A percentile compares a stretch with the other conserved stretches of the same genome.
Evolutionary conservation across 2,113 vertebrate species (phyloP).

Genomic region (Cyprinodon variegatus): DNA sequence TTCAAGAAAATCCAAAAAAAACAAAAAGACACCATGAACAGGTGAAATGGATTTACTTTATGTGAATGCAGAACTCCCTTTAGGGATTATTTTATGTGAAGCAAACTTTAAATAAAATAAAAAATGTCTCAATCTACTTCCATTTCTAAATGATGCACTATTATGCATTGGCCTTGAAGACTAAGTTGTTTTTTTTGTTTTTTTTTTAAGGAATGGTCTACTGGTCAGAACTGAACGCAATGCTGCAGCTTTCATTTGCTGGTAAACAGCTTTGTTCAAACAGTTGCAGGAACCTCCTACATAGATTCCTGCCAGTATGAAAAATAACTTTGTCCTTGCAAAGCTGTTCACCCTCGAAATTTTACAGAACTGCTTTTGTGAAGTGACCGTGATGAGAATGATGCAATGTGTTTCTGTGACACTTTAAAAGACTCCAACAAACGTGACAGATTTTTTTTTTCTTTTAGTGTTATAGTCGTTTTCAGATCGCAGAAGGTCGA

Average conservation of each 20-base stretch:
- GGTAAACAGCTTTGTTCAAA: slow-evolving; percentile 21
- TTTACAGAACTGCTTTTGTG: slow-evolving; percentile 42
- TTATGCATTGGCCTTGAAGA: too few species aligned
- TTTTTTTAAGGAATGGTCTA: too few species aligned
- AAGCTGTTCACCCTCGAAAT: slow-evolving; percentile 35
- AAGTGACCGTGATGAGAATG: slow-evolving; percentile 20
- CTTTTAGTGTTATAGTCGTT: not conserved
- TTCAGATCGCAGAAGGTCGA: not conserved
- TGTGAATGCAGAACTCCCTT: too few species aligned
- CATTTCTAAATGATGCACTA: too few species aligned
- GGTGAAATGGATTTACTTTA: too few species aligned
- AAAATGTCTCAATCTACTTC: too few species aligned
- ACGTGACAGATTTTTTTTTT: slow-evolving; percentile 8
- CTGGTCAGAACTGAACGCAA: not conserved
- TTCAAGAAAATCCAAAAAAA: too few species aligned
- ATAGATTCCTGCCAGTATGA: slow-evolving; percentile 12
- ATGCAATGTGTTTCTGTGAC: slow-evolving; percentile 7
- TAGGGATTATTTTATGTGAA: too few species aligned
- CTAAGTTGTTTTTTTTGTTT: too few species aligned
- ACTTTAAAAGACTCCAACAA: slow-evolving; percentile 4
- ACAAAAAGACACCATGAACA: too few species aligned
- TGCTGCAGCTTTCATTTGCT: slow-evolving; percentile 15
- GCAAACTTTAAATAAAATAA: too few species aligned
- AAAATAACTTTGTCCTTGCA: slow-evolving; percentile 27
- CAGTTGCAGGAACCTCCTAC: slow-evolving; percentile 9